Percentiles rank a stretch among this genome's conserved stretches.
phyloP scores from a whole-genome alignment of 2,113 vertebrate genomes.

The Centrocercus urophasianus region DNA sequence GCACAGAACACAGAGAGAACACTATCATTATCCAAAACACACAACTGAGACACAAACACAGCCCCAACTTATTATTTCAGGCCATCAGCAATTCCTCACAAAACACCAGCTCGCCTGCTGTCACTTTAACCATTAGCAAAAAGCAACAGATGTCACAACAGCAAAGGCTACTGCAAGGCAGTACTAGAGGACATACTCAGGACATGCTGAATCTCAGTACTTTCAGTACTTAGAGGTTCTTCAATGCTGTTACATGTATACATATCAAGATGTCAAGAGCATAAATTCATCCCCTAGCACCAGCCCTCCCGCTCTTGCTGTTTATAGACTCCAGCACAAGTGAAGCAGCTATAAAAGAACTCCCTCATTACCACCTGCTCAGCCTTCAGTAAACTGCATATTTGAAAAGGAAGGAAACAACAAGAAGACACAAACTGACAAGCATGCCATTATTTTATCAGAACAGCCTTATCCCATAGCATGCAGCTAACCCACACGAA shows the following conservation, averaged over 20 bases:
- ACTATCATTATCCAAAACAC: accelerated
- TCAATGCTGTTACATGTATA: neutral
- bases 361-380: constrained; percentile 43
- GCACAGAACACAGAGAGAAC: accelerated
- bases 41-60: neutral
- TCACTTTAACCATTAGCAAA: neutral
- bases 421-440: neutral
- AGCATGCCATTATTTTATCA: neutral
- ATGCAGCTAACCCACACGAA: neutral
- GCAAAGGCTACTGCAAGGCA: neutral
- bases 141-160: neutral
- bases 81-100: neutral
- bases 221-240: neutral
- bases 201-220: neutral
- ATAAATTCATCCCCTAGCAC: neutral
- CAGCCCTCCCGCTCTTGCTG: neutral
- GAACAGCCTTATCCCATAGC: neutral
- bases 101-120: accelerated
- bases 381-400: neutral
- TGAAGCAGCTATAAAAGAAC: neutral
- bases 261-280: neutral
- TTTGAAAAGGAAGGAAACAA: neutral
- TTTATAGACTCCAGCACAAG: constrained; percentile 40
- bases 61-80: neutral
- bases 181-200: neutral